A percentile compares a stretch with the other conserved stretches of the same genome.
Evolutionary conservation across 2,888 invertebrate species (phyloP).

Genomic region (Catocala fraxini): DNA sequence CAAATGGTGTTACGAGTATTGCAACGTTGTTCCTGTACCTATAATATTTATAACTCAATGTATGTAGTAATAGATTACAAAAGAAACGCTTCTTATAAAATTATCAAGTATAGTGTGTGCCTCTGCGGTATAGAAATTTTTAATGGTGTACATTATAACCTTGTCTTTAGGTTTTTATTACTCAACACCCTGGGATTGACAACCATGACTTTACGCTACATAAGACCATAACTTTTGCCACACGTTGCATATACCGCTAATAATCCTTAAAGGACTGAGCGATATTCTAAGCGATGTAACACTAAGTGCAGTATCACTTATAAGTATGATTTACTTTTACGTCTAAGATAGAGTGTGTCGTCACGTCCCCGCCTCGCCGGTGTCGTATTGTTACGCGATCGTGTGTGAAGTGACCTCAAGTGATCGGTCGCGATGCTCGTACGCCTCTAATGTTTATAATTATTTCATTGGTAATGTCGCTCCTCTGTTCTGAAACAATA

Average conservation of each 20-base stretch:
- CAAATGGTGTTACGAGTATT: too few species aligned
- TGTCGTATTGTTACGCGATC: constrained; percentile 17
- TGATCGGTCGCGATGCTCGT: constrained; percentile 22
- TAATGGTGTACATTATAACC: too few species aligned
- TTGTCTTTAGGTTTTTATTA: too few species aligned
- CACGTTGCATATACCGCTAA: background rate
- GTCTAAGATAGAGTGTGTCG: background rate
- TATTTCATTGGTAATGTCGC: constrained; percentile 36
- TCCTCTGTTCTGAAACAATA: constrained; percentile 26
- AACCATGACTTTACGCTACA: too few species aligned
- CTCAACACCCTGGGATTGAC: too few species aligned
- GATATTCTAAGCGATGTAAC: background rate
- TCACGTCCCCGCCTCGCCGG: constrained; percentile 33
- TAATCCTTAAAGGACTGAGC: constrained; percentile 2
- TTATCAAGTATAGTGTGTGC: too few species aligned
- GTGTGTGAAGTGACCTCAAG: constrained; percentile 20
- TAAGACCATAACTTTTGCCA: too few species aligned
- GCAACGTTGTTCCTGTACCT: too few species aligned
- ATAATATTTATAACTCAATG: too few species aligned
- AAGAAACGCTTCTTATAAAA: too few species aligned
- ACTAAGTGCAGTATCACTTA: constrained; percentile 8
- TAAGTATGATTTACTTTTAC: background rate
- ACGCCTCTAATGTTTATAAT: constrained; percentile 18
- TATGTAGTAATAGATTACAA: too few species aligned
- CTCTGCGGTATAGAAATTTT: too few species aligned